Base-by-base conservation (phyloP, 1,140 invertebrate species). In the Drosophila parabipectinata region DNA sequence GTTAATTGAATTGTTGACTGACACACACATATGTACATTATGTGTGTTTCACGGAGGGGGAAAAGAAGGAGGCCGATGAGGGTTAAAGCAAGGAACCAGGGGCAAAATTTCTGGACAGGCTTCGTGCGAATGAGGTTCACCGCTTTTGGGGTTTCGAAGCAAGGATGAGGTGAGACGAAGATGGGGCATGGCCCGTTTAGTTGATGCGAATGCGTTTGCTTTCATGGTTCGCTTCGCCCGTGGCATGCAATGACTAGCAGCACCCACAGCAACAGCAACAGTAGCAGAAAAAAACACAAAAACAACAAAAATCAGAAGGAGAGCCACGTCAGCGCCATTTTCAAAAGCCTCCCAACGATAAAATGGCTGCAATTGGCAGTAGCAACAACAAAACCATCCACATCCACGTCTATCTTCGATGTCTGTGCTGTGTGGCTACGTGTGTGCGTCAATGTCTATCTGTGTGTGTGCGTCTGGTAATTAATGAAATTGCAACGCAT, bases 1-100 rank as follows among this genome's bases (percentile, higher is more conserved):
- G 88, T 90, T 90, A 90, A 90, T 90, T 90, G 88, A 90, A 90
- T 90, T 90, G 88, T 90, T 90, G 87, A 90, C 82, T 88, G 82
- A 83, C 85, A 76, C 82, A 85, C 77, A 67, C 69, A 69, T 66
- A 10, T n/a, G 48, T 12, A 75, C 18, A 18, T 18, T 77, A 85
- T 73, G 63, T 64, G 66, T 18, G 48, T 14, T 18, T 9, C 3
- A 21, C 21, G 3, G 21, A 3, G 21, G 21, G 2, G 21, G 21
- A 21, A 3, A 45, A 10, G 39, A 0, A 15, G 14, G 4, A 14
- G 14, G 15, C 6, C 5, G 6, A 7, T 6, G 14, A 32, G n/a
- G 21, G 21, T 3, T 28, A 4, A 4, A 7, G 26, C 26, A 28
- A 28, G 26, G 26, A 28, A 28, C 26, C n/a, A 24, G 26, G 41